phyloP scores from a whole-genome alignment of 2,797 vertebrate species.

The Caiman crocodilus region DNA sequence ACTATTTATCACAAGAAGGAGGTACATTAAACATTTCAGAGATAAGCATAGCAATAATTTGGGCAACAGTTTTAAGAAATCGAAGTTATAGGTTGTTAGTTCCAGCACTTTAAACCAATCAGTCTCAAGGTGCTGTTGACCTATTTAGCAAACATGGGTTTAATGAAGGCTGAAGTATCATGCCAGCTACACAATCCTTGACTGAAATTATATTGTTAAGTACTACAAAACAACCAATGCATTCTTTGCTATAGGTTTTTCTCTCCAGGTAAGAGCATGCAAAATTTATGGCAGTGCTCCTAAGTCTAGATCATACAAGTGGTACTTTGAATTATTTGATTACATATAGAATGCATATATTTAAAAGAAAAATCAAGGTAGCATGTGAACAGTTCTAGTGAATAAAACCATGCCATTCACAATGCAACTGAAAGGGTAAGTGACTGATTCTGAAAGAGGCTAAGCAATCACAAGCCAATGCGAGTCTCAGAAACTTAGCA shows the following conservation, averaged over 20 bases:
- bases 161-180: background rate
- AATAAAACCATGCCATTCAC: background rate
- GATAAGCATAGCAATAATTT: background rate
- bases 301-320: background rate
- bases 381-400: background rate
- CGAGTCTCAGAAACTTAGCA: background rate
- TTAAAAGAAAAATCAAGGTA: background rate
- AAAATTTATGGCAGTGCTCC: background rate
- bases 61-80: background rate
- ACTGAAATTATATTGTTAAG: background rate
- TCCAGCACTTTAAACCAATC: background rate
- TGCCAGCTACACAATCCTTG: background rate
- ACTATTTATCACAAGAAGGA: background rate
- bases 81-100: background rate
- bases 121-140: background rate
- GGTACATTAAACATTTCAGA: background rate
- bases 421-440: background rate
- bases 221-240: background rate
- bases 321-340: background rate
- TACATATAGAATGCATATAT: background rate
- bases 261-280: background rate
- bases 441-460: background rate
- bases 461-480: background rate
- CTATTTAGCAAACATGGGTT: background rate
- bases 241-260: background rate